A percentile compares a stretch with the other conserved stretches of the same genome.
These are phyloP conservation scores for Sarcophaga peregrina DNA, from an alignment of 1,140 invertebrate species.

Conservation along the genomic window DNA sequence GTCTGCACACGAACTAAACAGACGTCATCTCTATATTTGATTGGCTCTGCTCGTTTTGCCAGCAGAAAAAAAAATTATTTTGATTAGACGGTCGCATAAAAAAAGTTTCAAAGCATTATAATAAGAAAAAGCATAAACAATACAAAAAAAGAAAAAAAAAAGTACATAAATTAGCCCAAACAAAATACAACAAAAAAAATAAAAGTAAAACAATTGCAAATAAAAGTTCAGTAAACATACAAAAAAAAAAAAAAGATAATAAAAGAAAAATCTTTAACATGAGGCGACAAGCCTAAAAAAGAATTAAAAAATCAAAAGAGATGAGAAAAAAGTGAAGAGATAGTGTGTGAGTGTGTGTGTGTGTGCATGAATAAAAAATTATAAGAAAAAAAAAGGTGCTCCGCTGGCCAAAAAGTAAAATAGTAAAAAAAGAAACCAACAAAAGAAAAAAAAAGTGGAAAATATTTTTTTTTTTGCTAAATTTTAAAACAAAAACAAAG, in stretches of 20 bases:
- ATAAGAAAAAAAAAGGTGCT: conserved; percentile 18
- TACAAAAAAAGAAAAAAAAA: background rate
- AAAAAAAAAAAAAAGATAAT: background rate
- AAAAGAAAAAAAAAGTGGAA: conserved; percentile 6
- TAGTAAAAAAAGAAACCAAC: background rate
- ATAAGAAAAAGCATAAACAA: conserved; percentile 32
- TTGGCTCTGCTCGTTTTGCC: conserved; percentile 4
- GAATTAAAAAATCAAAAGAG: background rate
- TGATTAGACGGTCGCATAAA: conserved; percentile 34
- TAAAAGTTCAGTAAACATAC: background rate
- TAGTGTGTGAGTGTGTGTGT: background rate
- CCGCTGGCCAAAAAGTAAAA: conserved; percentile 14
- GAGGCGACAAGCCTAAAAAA: conserved; percentile 7
- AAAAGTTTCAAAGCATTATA: conserved; percentile 23
- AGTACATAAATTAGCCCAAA: conserved; percentile 8
- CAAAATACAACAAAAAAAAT: conserved; percentile 11
- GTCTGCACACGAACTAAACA: background rate
- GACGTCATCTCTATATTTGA: background rate
- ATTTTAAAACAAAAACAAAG: background rate
- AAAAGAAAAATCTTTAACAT: background rate
- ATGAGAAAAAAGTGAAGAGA: background rate
- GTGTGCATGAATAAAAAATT: conserved; percentile 7
- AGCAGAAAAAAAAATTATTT: conserved; percentile 39
- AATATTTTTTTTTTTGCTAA: background rate
- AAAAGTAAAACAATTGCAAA: background rate